Evolutionary conservation across 1,140 invertebrate genomes (phyloP), one percentile per base, ranked within the genome.

Genomic region (Macrosteles quadrilineatus): DNA sequence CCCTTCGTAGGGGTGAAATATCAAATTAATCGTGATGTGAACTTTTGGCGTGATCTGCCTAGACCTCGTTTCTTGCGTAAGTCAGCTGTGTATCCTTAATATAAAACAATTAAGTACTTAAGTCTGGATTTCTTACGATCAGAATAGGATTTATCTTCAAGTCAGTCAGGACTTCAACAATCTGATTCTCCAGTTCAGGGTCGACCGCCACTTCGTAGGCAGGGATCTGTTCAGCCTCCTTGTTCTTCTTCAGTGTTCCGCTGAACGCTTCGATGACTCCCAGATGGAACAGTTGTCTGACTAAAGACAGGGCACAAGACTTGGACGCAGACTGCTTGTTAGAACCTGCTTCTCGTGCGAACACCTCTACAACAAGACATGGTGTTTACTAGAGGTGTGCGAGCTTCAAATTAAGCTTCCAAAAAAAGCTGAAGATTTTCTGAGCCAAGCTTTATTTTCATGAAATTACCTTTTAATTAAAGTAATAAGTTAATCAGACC

Each of bases 271-370:
- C 95, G 72, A 99, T 95, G 0, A 98, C 91, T 70, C 92, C 91
- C 57, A 98, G 86, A 86, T 99, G 97, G 80, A 90, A 99, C 2
- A 99, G 80, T 78, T 99, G 97, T 17, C 97, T 82, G 0, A 99
- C 95, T 14, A 99, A 80, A 0, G 96, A 98, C 9, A 99, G 80
- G 1, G 97, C 97, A 81, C 97, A 99, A 32, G 92, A 95, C 82
- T 98, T 98, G 74, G 95, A 97, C 0, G 98, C 96, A 1, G 91
- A 89, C 81, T 98, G 96, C 77, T 99, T 99, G 77, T 96, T 98
- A 0, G 96, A 98, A 1, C 93, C 96, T 63, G 92, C 91, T 81
- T 98, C 97, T 69, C 93, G 84, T 0, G 92, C 95, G 70, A 88
- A 89, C 29, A 93, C 80, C 73, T 81, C 88, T 90, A 71, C 53